Base-by-base conservation (phyloP, 1,140 invertebrate species). In the Drosophila mayri region DNA sequence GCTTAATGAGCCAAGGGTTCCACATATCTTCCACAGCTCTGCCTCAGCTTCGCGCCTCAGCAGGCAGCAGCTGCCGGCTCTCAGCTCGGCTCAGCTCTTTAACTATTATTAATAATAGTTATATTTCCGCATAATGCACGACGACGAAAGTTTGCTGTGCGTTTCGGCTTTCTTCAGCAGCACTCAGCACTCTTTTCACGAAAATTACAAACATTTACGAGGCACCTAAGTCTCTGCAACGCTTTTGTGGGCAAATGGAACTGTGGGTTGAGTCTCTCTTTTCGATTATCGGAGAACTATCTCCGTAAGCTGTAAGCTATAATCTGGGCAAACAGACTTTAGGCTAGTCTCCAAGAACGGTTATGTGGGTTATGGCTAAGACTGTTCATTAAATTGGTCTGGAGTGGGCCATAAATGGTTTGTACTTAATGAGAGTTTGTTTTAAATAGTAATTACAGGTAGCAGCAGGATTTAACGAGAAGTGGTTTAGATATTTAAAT, bases 231-330 rank as follows among this genome's bases (percentile, higher is more conserved):
- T 50, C 32, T 20, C 11, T 87, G 84, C 84, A 87, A 87, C 84
- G 84, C 85, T 87, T 87, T 88, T 87, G 84, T 87, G 75, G 66
- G 84, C 84, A 87, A 84, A 62, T 87, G 84, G 84, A 87, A 79
- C 84, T 87, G 38, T 65, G 38, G 46, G 58, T 62, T 35, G 43
- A 41, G 43, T 46, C 12, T 32, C n/a, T 28, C 16, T 58, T 35
- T 49, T 35, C 10, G 16, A 41, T 44, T 41, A 38, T 65, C 20
- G 52, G 14, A 38, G 50, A 54, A 54, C 50, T 54, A 54, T 38
- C 52, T 54, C 35, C 35, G 5, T 37, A 54, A 54, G 52, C 52
- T 16, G n/a, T 54, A 54, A 22, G 52, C 61, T 32, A 66, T 44
- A 44, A 62, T 63, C 38, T 46, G 40, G 22, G 11, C 47, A 28